Percentiles rank a stretch among this genome's conserved stretches.
phyloP scores from a whole-genome alignment of 2,113 vertebrate genomes.

The Cygnus buccinator region DNA sequence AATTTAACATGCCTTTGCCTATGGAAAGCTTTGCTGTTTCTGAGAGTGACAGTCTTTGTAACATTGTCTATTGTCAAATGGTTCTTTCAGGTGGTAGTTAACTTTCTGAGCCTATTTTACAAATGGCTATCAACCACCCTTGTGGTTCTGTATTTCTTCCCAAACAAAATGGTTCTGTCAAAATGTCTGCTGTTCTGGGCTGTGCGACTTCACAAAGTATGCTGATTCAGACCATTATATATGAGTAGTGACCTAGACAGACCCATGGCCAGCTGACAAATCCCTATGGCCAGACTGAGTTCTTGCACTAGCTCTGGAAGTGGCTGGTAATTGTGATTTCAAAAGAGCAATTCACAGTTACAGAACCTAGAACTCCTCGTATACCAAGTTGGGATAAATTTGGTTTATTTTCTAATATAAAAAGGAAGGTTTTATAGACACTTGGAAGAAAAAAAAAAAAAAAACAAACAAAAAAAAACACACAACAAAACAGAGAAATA shows the following conservation, averaged over 20 bases:
- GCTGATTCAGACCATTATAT: not conserved
- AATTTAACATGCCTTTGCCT: not conserved
- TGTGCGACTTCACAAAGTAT: accelerated
- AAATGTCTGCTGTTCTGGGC: not conserved
- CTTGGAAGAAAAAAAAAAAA: not conserved
- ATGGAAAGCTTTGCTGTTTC: not conserved
- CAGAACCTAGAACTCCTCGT: not conserved
- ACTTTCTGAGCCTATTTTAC: not conserved
- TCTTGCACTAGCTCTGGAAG: not conserved
- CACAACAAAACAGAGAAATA: not conserved
- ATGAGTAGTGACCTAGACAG: not conserved
- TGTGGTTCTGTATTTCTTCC: not conserved
- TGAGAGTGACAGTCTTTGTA: not conserved
- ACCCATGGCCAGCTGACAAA: accelerated
- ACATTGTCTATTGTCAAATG: not conserved
- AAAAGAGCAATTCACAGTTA: not conserved
- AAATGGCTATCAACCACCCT: not conserved
- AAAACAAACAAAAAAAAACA: not conserved
- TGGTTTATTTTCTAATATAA: not conserved
- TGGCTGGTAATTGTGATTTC: not conserved
- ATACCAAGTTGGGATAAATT: accelerated
- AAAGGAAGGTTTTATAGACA: not conserved
- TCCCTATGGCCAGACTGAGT: not conserved
- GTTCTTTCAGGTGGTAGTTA: not conserved
- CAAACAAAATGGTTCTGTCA: not conserved